Conservation (phyloP, 2,113 vertebrate genomes). For the Lepisosteus osseus region DNA sequence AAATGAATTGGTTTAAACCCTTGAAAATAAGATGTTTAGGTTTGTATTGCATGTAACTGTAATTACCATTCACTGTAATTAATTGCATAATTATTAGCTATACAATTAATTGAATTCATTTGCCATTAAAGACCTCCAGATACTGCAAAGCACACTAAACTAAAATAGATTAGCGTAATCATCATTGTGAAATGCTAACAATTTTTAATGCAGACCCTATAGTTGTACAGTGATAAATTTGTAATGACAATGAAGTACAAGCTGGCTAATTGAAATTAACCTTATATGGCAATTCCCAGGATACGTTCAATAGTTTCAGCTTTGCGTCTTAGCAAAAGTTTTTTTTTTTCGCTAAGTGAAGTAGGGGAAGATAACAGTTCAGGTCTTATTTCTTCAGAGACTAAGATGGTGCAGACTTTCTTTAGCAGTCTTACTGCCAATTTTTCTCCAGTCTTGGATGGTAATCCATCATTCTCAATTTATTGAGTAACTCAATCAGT, state of each 20-base stretch:
- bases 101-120: background rate
- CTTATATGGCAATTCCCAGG: background rate
- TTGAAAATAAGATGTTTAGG: background rate
- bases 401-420: no score
- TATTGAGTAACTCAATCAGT: no score
- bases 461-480: no score
- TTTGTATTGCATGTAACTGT: background rate
- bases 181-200: background rate
- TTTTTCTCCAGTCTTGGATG: background rate
- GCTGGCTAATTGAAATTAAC: slow-evolving; percentile 1
- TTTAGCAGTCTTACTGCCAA: background rate
- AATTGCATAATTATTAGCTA: no score
- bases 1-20: background rate
- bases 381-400: no score
- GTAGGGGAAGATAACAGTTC: no score
- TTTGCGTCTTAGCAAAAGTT: background rate
- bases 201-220: slow-evolving; percentile 5
- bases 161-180: slow-evolving; percentile 5
- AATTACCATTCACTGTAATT: no score
- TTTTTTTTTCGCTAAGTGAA: no score
- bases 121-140: background rate
- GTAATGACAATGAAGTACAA: slow-evolving; percentile 2
- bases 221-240: slow-evolving; percentile 4
- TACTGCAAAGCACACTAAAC: background rate
- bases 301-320: background rate